Conservation (phyloP, 2,888 invertebrate species). For the Platypus cylindrus region DNA sequence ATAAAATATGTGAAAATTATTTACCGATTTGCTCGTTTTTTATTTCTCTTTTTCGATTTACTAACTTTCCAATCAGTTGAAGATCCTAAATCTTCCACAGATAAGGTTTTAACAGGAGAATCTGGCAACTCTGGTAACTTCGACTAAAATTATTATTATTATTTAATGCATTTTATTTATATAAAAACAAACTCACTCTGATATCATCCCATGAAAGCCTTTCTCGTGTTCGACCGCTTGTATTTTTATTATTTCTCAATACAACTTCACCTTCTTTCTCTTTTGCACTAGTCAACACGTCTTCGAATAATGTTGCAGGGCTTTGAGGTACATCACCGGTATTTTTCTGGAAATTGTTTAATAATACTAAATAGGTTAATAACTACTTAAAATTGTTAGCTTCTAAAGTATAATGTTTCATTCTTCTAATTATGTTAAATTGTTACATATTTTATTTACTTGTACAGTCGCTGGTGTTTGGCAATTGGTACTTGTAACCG, state of each 20-base stretch:
- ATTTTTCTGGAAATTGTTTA: too few relatives aligned
- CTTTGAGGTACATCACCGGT: too few relatives aligned
- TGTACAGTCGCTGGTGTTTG: too few relatives aligned
- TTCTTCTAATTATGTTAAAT: too few relatives aligned
- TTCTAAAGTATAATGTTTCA: too few relatives aligned
- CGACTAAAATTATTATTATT: background rate
- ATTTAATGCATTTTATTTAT: background rate
- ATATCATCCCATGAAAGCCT: slow-evolving; percentile 30
- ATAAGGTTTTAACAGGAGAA: slow-evolving; percentile 22
- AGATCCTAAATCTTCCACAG: slow-evolving; percentile 38
- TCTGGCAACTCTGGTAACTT: slow-evolving; percentile 14
- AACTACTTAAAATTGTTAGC: too few relatives aligned
- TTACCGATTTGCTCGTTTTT: slow-evolving; percentile 45
- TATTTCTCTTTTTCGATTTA: slow-evolving; percentile 68
- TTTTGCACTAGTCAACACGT: too few relatives aligned
- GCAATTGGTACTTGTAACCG: too few relatives aligned
- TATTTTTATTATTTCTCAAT: slow-evolving; percentile 24
- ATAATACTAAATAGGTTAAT: too few relatives aligned
- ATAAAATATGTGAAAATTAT: background rate
- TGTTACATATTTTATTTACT: too few relatives aligned
- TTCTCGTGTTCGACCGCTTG: slow-evolving; percentile 26
- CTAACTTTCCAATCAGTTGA: slow-evolving; percentile 67
- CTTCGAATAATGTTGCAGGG: too few relatives aligned
- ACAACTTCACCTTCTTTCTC: slow-evolving; percentile 27
- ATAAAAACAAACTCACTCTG: slow-evolving; percentile 20